Conservation (phyloP, 2,797 vertebrate species). For the Capromys pilorides region DNA sequence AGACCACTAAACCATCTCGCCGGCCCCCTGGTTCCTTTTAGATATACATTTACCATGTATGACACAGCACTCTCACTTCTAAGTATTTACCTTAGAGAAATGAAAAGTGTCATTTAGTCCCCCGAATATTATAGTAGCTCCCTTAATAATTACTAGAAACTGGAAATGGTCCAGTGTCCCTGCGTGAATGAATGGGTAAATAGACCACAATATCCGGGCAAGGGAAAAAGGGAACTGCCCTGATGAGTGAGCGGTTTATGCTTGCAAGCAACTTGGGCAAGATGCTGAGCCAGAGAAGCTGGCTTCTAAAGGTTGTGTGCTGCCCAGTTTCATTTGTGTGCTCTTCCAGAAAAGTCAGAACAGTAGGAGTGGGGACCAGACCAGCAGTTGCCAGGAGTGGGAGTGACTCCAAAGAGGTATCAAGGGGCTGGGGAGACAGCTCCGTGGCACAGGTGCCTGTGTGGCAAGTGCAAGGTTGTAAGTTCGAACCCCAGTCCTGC, state of each 20-base stretch:
- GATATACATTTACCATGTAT: neutral
- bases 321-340: neutral
- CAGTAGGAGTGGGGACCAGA: neutral
- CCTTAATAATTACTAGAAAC: neutral
- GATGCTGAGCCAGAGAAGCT: neutral
- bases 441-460: no score
- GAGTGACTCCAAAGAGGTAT: neutral
- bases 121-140: neutral
- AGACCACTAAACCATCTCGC: no score
- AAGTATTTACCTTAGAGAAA: neutral
- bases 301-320: neutral
- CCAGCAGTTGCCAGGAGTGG: neutral
- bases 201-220: rapidly evolving
- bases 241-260: neutral
- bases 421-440: neutral
- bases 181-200: neutral
- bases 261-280: neutral
- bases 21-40: neutral
- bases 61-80: neutral
- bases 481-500: no score
- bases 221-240: neutral
- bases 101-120: neutral
- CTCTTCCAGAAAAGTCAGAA: neutral
- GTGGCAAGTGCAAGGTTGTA: no score
- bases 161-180: neutral